Evolutionary conservation across 2,888 invertebrate genomes (phyloP).

Genomic region (Pediacus dermestoides): DNA sequence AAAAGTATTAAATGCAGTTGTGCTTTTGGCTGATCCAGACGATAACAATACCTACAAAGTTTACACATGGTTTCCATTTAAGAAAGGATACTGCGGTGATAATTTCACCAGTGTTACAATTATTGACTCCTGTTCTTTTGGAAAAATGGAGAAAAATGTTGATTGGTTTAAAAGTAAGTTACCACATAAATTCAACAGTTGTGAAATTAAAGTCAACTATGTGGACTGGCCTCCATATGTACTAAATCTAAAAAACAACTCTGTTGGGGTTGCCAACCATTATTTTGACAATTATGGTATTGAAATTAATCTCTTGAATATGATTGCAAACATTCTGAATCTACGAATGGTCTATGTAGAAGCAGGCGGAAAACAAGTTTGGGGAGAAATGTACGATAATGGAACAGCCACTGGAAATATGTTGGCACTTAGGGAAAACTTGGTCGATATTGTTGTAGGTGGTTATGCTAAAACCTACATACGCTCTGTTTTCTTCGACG

Average conservation of each 20-base stretch:
- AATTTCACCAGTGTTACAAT: constrained; percentile 20
- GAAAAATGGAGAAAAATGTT: constrained; percentile 14
- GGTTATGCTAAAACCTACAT: constrained; percentile 37
- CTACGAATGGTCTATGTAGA: constrained; percentile 22
- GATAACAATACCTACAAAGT: constrained; percentile 26
- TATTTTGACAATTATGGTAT: constrained; percentile 22
- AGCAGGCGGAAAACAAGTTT: constrained; percentile 12
- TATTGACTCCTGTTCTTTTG: constrained; percentile 30
- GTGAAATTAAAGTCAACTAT: too few species aligned
- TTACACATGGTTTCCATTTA: constrained; percentile 37
- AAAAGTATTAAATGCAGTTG: constrained; percentile 32
- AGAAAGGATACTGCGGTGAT: constrained; percentile 31
- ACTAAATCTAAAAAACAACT: constrained; percentile 25
- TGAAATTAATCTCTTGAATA: constrained; percentile 27
- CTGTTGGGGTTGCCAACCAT: constrained; percentile 10
- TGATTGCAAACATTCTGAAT: constrained; percentile 27
- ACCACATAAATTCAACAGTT: constrained; percentile 35
- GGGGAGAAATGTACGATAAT: constrained; percentile 27
- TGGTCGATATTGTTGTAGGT: constrained; percentile 41
- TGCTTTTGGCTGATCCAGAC: constrained; percentile 27
- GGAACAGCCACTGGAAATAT: constrained; percentile 35
- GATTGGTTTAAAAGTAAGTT: constrained; percentile 31
- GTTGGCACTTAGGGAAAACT: constrained; percentile 28
- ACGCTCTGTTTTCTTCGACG: constrained; percentile 35
- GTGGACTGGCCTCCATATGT: constrained; percentile 42